These are phyloP conservation scores for Mustelus asterias DNA, from an alignment of 2,113 vertebrate species.

Conservation along the genomic window DNA sequence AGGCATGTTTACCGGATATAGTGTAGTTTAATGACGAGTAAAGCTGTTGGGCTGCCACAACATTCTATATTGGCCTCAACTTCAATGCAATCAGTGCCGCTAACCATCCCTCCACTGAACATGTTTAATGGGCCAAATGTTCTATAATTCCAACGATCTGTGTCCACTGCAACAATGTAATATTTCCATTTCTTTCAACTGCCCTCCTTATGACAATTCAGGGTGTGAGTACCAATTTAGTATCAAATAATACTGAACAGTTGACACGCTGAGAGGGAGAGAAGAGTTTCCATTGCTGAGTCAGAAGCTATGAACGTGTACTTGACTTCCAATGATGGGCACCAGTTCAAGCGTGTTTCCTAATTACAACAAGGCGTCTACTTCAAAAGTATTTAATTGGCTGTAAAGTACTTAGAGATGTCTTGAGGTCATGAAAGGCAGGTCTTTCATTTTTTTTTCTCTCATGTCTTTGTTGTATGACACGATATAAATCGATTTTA, in stretches of 20 bases:
- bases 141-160: background rate
- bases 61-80: background rate
- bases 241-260: background rate
- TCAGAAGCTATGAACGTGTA: background rate
- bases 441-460: background rate
- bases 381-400: background rate
- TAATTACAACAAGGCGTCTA: background rate
- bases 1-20: background rate
- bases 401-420: background rate
- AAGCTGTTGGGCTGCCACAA: background rate
- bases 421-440: background rate
- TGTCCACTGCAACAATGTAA: background rate
- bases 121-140: background rate
- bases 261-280: background rate
- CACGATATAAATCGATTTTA: background rate
- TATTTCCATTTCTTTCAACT: background rate
- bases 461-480: background rate
- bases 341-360: background rate
- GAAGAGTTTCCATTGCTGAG: background rate
- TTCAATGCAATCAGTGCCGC: background rate
- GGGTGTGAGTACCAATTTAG: background rate
- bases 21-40: background rate
- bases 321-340: background rate
- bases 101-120: background rate
- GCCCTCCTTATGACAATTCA: background rate